Conservation (phyloP, 2,888 invertebrate genomes). For the Aricia artaxerxes region DNA sequence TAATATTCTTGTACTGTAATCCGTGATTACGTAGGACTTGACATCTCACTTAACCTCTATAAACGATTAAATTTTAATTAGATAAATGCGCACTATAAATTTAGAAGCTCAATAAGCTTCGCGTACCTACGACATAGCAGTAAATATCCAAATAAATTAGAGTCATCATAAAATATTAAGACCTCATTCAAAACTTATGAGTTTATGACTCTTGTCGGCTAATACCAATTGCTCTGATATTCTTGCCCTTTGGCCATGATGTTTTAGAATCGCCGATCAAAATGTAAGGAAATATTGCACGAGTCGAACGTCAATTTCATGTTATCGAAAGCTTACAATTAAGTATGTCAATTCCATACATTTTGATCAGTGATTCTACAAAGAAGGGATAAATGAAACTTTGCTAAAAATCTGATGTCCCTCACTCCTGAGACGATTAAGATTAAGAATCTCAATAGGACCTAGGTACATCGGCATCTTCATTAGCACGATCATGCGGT, state of each 20-base stretch:
- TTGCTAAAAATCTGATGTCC: no score
- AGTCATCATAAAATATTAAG: slow-evolving; percentile 14
- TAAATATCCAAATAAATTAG: slow-evolving; percentile 20
- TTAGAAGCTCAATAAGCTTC: not conserved
- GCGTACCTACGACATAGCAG: not conserved
- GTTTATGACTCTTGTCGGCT: slow-evolving; percentile 4
- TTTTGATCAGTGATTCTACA: no score
- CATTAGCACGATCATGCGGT: no score
- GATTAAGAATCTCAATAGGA: no score
- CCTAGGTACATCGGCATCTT: no score
- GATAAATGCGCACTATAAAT: not conserved
- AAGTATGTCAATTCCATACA: no score
- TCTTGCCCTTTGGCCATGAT: not conserved
- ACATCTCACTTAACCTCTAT: not conserved
- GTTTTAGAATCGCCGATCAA: no score
- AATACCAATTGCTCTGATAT: not conserved
- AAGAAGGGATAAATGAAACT: no score
- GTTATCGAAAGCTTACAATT: no score
- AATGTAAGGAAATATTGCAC: no score
- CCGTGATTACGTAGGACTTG: not conserved
- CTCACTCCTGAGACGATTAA: no score
- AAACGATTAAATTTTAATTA: not conserved
- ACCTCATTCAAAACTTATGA: slow-evolving; percentile 7
- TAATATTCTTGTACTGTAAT: not conserved
- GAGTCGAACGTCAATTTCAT: no score